Evolutionary conservation across 2,113 vertebrate genomes (phyloP), one percentile per base, ranked within the genome.

Genomic region (Grantiella picta): DNA sequence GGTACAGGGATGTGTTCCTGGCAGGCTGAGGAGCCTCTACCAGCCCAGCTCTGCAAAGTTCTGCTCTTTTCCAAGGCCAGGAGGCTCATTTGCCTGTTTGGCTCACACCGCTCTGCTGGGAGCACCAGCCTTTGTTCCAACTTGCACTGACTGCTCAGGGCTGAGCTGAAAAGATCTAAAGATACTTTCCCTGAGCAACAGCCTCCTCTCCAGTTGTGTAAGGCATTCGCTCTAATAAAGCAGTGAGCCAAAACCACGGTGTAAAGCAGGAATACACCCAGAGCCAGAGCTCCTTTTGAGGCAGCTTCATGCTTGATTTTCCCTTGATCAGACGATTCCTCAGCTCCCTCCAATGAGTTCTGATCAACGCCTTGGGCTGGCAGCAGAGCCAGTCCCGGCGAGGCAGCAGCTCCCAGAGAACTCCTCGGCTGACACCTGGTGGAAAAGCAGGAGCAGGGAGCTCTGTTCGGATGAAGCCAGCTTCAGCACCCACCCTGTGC

Each of bases 351-450:
- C 38, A 5, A 1, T 0, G 36, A 35, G 57, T 4, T 29, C 5
- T 7, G 47, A 9, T 21, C 24, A 8, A 15, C 0, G 60, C 64
- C 53, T 4, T 1, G 42, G 12, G 29, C 70, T 9, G 44, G 40
- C 29, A 3, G 38, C 24, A 22, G 22, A 45, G 50, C 64, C 2
- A 12, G 18, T 20, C 52, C 53, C 3, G 0, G 29, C 7, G 7
- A 65, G 17, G 49, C 53, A 31, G 42, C 47, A 7, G 79, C 79
- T 94, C 68, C 45, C 87, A 73, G 8, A 29, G 21, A 49, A 87
- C 82, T 96, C 85, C 86, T 96, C 81, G 92, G 33, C 85, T 97
- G 96, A 96, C 96, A 96, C 79, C 96, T 97, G 90, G 64, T 95
- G 95, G 96, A 94, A 94, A 56, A 81, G 47, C 14, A 0, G 69